A percentile compares a stretch with the other conserved stretches of the same genome.
phyloP scores from a whole-genome alignment of 1,140 invertebrate species.

The Pseudomyrmex flavicornis region DNA sequence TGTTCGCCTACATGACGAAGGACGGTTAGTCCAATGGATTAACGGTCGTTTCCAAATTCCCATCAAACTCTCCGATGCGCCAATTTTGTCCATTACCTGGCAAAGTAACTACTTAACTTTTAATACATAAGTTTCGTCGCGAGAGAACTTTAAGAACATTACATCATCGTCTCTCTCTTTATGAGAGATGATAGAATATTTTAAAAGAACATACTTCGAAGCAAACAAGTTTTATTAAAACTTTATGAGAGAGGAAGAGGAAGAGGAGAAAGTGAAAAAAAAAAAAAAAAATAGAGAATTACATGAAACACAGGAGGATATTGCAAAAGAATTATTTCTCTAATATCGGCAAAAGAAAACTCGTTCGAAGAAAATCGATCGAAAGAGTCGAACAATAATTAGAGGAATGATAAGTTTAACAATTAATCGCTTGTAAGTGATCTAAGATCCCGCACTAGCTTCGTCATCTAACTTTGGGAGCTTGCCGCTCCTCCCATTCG shows the following conservation, averaged over 20 bases:
- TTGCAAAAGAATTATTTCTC: no score
- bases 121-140: slow-evolving; percentile 48
- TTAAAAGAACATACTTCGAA: neutral
- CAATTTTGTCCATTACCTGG: slow-evolving; percentile 36
- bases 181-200: neutral
- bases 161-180: neutral
- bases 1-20: slow-evolving; percentile 35
- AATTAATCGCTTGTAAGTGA: slow-evolving; percentile 18
- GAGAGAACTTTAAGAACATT: slow-evolving; percentile 2
- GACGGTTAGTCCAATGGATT: slow-evolving; percentile 54
- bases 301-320: no score
- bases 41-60: slow-evolving; percentile 60
- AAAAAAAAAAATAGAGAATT: neutral
- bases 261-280: neutral
- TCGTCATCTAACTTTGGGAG: slow-evolving; percentile 6
- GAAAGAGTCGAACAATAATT: neutral
- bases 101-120: slow-evolving; percentile 50
- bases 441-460: slow-evolving; percentile 8
- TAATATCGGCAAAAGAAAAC: no score
- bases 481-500: slow-evolving; percentile 16
- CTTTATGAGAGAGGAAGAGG: neutral
- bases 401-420: neutral
- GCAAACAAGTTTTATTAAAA: slow-evolving; percentile 28
- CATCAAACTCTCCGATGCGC: slow-evolving; percentile 24
- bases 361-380: no score